Conservation (phyloP, 2,888 invertebrate genomes). For the Holacanthella duospinosa region DNA sequence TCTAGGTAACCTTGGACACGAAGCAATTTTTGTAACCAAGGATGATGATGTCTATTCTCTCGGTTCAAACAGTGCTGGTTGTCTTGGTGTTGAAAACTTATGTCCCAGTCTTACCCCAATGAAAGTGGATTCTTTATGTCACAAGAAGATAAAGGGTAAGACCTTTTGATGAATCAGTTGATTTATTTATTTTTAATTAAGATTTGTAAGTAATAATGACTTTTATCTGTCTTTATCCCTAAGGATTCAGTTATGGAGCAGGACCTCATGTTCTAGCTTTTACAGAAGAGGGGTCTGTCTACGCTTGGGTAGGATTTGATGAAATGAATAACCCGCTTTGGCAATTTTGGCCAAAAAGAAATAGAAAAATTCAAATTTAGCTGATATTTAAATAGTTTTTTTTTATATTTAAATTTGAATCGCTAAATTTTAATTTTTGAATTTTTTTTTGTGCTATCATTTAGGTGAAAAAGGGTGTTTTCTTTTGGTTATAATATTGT, state of each 20-base stretch:
- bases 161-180: neutral
- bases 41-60: conserved; percentile 50
- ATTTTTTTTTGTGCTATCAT: too few species aligned
- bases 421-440: too few species aligned
- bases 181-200: neutral
- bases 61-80: conserved; percentile 50
- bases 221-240: conserved; percentile 3
- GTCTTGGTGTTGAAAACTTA: conserved; percentile 48
- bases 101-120: conserved; percentile 47
- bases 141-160: conserved; percentile 46
- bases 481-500: too few species aligned
- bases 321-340: neutral
- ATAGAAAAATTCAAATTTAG: neutral
- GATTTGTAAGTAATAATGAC: neutral
- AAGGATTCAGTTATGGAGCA: conserved; percentile 49
- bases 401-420: too few species aligned
- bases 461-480: too few species aligned
- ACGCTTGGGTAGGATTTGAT: conserved; percentile 44
- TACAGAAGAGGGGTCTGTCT: conserved; percentile 48
- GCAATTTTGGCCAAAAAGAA: too few species aligned
- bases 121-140: conserved; percentile 47
- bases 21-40: conserved; percentile 50
- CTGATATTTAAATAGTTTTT: too few species aligned
- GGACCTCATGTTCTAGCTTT: conserved; percentile 53
- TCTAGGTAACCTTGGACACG: conserved; percentile 48